phyloP scores from a whole-genome alignment of 2,797 vertebrate species.

The Pseudocheirus occidentalis region DNA sequence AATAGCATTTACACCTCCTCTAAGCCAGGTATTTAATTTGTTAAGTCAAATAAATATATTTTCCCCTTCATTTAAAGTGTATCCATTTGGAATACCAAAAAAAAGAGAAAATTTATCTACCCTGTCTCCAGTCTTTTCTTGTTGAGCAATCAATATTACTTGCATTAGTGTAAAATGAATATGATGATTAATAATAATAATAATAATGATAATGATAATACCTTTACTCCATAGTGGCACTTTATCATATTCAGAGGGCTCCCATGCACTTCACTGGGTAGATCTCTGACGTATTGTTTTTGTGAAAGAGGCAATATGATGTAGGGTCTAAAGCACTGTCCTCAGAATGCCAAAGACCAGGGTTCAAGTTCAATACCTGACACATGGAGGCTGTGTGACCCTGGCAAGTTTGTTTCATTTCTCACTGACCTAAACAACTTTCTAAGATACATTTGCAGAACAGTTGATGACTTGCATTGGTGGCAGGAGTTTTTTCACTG shows the following conservation, averaged over 20 bases:
- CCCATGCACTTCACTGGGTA: neutral
- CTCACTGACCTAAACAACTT: neutral
- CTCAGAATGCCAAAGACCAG: neutral
- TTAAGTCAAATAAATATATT: conserved; percentile 4
- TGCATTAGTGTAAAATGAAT: neutral
- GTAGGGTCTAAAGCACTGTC: neutral
- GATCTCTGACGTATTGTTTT: neutral
- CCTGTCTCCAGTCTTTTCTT: neutral
- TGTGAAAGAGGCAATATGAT: neutral
- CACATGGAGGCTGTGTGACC: neutral
- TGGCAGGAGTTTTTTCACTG: neutral
- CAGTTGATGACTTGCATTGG: neutral
- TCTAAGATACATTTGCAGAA: neutral
- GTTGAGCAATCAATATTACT: neutral
- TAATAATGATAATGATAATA: neutral
- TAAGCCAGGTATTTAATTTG: conserved; percentile 4
- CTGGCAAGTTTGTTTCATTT: neutral
- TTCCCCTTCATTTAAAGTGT: conserved; percentile 26
- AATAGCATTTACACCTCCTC: conserved; percentile 36
- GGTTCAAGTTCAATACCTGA: neutral
- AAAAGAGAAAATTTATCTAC: neutral
- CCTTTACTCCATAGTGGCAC: neutral
- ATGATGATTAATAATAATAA: neutral
- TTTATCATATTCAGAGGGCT: neutral
- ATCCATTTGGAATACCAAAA: conserved; percentile 41